A percentile compares a stretch with the other conserved stretches of the same genome.
Conservation (phyloP, 2,797 vertebrate genomes). For the Peromyscus eremicus region DNA sequence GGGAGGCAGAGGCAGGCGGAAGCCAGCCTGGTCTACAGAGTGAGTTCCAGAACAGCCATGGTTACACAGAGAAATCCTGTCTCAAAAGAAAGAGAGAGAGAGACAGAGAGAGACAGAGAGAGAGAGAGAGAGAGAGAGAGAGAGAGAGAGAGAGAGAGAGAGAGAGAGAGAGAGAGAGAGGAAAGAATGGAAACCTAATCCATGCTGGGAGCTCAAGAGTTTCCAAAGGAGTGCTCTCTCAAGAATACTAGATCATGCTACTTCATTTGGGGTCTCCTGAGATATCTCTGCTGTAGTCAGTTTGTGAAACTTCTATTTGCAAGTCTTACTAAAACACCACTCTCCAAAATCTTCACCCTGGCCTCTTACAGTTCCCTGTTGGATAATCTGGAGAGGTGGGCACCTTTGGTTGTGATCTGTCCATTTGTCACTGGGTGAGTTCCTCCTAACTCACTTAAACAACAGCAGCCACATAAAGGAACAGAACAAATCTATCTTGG, state of each 20-base stretch:
- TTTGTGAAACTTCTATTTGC: not conserved
- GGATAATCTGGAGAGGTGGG: not conserved
- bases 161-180: no score
- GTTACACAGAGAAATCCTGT: not conserved
- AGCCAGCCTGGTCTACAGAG: not conserved
- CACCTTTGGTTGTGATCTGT: not conserved
- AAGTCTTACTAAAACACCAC: not conserved
- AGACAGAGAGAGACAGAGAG: no score
- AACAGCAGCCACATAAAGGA: conserved; percentile 17
- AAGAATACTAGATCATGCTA: not conserved
- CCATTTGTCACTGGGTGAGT: not conserved
- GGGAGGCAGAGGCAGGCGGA: not conserved
- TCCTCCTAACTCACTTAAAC: not conserved
- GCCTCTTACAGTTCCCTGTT: not conserved
- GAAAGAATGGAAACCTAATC: not conserved
- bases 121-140: no score
- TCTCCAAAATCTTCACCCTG: not conserved
- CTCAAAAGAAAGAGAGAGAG: not conserved
- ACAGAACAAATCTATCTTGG: not conserved
- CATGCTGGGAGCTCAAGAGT: not conserved
- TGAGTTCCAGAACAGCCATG: not conserved
- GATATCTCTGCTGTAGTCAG: no score
- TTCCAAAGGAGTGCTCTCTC: not conserved
- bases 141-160: no score
- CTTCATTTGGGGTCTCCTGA: no score